Percentiles rank a stretch among this genome's conserved stretches.
Evolutionary conservation across 2,888 invertebrate species (phyloP).

Genomic region (Agonopterix subpropinquella): DNA sequence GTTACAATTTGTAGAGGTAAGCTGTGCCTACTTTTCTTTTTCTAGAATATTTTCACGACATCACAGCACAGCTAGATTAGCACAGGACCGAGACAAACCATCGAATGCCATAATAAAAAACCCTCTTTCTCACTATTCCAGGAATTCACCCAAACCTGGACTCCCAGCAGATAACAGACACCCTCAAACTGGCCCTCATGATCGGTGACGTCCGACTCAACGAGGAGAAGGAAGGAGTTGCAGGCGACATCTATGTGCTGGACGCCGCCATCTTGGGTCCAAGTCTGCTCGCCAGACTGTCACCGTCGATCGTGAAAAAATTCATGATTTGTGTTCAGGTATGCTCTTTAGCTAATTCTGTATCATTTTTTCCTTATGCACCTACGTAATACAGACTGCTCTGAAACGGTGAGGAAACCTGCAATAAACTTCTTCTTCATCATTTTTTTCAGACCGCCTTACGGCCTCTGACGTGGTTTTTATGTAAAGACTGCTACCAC

Average conservation of each 20-base stretch:
- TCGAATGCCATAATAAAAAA: too few species aligned
- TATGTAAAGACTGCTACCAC: too few species aligned
- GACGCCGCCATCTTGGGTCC: slow-evolving; percentile 86
- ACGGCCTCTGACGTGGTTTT: too few species aligned
- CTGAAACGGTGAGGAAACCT: too few species aligned
- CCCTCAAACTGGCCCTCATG: slow-evolving; percentile 88
- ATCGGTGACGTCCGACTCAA: slow-evolving; percentile 87
- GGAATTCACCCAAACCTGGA: slow-evolving; percentile 79
- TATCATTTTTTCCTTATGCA: too few species aligned
- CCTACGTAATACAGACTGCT: too few species aligned
- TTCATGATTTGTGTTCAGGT: slow-evolving; percentile 88
- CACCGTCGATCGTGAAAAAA: slow-evolving; percentile 86
- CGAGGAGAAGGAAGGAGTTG: slow-evolving; percentile 86
- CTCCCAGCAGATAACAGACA: slow-evolving; percentile 81
- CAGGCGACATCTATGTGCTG: slow-evolving; percentile 88
- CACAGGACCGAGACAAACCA: too few species aligned
- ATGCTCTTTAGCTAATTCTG: not conserved
- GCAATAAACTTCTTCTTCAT: too few species aligned
- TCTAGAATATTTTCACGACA: too few species aligned
- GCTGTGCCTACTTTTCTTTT: slow-evolving; percentile 1
- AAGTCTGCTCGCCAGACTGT: slow-evolving; percentile 85
- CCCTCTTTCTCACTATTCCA: slow-evolving; percentile 15
- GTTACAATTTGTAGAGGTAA: slow-evolving; percentile 81
- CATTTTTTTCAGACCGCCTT: too few species aligned
- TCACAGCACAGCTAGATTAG: too few species aligned